A percentile compares a stretch with the other conserved stretches of the same genome.
Conservation (phyloP, 92 coral and sea anemone species). For the Phenganax marumi region DNA sequence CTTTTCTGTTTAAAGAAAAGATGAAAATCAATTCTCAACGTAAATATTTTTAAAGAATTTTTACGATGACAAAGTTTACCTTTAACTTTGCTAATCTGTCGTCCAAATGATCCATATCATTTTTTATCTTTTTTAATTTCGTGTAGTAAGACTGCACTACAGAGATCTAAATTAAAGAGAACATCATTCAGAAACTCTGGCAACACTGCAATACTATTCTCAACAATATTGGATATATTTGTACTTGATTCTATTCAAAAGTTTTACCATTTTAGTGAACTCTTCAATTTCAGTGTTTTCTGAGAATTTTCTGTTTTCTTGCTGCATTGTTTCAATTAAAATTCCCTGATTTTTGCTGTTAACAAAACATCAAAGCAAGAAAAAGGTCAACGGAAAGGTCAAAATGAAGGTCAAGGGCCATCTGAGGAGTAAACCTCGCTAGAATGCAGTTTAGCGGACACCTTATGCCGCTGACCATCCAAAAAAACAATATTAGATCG, state of each 20-base stretch:
- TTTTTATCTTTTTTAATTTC: constrained; percentile 71
- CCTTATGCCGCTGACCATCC: too few relatives aligned
- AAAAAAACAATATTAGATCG: too few relatives aligned
- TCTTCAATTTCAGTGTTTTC: constrained; percentile 81
- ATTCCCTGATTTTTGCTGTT: constrained; percentile 88
- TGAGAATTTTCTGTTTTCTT: constrained; percentile 90
- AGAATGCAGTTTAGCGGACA: too few relatives aligned
- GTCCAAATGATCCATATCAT: constrained; percentile 78
- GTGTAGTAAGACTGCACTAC: constrained; percentile 72
- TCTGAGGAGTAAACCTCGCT: not conserved
- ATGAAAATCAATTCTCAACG: not conserved
- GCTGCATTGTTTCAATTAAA: constrained; percentile 94
- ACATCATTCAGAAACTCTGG: not conserved
- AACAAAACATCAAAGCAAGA: not conserved
- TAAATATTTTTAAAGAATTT: not conserved
- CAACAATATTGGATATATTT: too few relatives aligned
- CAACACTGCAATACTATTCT: not conserved
- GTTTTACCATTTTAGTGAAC: constrained; percentile 68
- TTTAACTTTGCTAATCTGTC: constrained; percentile 79
- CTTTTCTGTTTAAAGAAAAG: constrained; percentile 52
- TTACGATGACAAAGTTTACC: constrained; percentile 43
- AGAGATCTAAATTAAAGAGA: constrained; percentile 61
- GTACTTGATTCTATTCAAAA: not conserved
- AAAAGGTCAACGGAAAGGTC: not conserved
- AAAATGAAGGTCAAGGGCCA: not conserved